phyloP scores from a whole-genome alignment of 2,888 invertebrate species.

The Ptychoptera contaminata region DNA sequence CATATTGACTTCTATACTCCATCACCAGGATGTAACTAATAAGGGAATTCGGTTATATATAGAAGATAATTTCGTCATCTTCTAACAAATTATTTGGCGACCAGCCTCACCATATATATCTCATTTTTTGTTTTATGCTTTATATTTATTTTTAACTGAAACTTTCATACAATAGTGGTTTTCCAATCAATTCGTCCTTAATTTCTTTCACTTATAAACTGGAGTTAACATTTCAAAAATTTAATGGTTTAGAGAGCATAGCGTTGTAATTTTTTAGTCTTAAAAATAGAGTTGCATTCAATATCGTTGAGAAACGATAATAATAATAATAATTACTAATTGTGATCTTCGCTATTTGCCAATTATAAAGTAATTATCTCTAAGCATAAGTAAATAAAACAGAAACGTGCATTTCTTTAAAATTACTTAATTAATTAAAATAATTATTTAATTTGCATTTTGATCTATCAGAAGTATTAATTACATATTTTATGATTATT shows the following conservation, averaged over 20 bases:
- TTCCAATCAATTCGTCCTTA: conserved; percentile 26
- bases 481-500: too few species aligned
- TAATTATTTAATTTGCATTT: too few species aligned
- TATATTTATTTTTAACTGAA: conserved; percentile 40
- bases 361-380: too few species aligned
- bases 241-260: conserved; percentile 39
- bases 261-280: conserved; percentile 38
- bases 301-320: conserved; percentile 41
- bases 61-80: too few species aligned
- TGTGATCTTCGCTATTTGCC: conserved; percentile 30
- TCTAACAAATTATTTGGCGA: too few species aligned
- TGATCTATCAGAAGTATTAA: too few species aligned
- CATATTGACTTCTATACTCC: too few species aligned
- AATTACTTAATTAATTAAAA: too few species aligned
- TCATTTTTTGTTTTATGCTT: conserved; percentile 39
- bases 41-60: too few species aligned
- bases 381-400: too few species aligned
- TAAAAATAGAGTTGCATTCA: conserved; percentile 30
- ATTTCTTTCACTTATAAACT: conserved; percentile 39
- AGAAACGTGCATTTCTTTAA: too few species aligned
- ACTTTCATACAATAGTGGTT: conserved; percentile 36
- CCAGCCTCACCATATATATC: conserved; percentile 12
- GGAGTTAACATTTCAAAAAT: conserved; percentile 36
- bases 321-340: conserved; percentile 40
- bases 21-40: too few species aligned